Evolutionary conservation across 2,797 vertebrate genomes (phyloP).

Genomic region (Euphonia xanthogaster): DNA sequence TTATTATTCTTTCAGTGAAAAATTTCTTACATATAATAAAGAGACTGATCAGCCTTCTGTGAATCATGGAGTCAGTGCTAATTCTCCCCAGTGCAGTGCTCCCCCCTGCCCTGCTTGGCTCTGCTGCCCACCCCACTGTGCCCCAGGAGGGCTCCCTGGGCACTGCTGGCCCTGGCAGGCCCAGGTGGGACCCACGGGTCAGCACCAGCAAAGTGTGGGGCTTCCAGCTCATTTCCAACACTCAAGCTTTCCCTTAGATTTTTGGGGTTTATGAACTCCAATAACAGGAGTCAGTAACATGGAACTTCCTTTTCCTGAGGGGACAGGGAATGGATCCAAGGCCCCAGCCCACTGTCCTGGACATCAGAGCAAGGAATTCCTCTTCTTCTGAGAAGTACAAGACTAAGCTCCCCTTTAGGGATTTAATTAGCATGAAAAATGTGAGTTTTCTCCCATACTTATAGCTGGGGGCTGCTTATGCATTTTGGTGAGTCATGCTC

Average conservation of each 20-base stretch:
- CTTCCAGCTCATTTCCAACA: neutral
- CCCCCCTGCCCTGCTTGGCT: too few species aligned
- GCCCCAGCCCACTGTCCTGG: neutral
- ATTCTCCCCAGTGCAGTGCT: neutral
- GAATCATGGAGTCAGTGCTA: neutral
- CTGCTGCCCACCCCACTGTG: neutral
- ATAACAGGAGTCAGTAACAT: rapidly evolving
- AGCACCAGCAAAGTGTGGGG: neutral
- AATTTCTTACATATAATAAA: neutral
- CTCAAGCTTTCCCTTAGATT: neutral
- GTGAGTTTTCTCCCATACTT: neutral
- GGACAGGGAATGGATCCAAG: neutral
- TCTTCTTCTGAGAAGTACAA: neutral
- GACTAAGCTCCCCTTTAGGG: neutral
- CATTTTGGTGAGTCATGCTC: slow-evolving; percentile 19
- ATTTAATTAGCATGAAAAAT: slow-evolving; percentile 12
- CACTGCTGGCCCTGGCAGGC: neutral
- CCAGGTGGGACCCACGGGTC: neutral
- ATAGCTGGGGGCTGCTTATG: neutral
- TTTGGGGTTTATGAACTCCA: neutral
- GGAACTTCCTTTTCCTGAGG: neutral
- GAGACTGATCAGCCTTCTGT: neutral
- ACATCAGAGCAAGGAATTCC: neutral
- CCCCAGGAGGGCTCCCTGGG: neutral
- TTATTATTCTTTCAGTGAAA: too few species aligned